phyloP scores from a whole-genome alignment of 2,888 invertebrate genomes.

The Ectemnius lituratus region DNA sequence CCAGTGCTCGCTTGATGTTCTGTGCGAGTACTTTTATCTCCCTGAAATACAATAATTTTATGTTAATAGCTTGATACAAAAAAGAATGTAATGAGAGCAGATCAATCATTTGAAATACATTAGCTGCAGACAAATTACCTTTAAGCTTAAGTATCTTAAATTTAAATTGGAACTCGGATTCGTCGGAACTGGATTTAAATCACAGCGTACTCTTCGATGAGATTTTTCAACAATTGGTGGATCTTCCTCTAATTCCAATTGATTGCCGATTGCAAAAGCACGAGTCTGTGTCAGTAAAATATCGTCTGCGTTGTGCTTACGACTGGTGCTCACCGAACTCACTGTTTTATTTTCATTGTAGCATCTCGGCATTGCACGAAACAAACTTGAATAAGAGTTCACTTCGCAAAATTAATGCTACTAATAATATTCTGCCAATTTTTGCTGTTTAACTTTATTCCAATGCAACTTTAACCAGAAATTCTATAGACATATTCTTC shows the following conservation, averaged over 20 bases:
- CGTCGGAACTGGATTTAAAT: conserved; percentile 75
- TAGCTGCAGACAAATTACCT: conserved; percentile 63
- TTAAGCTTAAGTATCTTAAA: conserved; percentile 73
- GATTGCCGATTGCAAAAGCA: conserved; percentile 69
- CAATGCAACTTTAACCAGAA: conserved; percentile 35
- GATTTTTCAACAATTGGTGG: conserved; percentile 71
- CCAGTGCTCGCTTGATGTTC: conserved; percentile 72
- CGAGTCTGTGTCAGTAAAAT: conserved; percentile 69
- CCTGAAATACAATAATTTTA: conserved; percentile 53
- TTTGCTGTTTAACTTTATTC: conserved; percentile 27
- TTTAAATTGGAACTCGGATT: conserved; percentile 70
- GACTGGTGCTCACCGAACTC: conserved; percentile 73
- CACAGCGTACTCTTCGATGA: conserved; percentile 74
- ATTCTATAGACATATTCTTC: conserved; percentile 28
- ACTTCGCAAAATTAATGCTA: conserved; percentile 47
- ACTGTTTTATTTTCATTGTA: conserved; percentile 76
- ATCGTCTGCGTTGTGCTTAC: conserved; percentile 68
- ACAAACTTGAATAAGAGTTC: conserved; percentile 56
- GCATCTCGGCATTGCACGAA: conserved; percentile 78
- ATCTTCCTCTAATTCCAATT: conserved; percentile 70
- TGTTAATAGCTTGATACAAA: conserved; percentile 6
- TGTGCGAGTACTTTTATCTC: conserved; percentile 69
- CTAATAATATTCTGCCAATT: conserved; percentile 9
- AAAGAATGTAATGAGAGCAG: neutral
- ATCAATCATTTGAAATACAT: neutral